Conservation (phyloP, 2,888 invertebrate species). For the Trypoxylon attenuatum region DNA sequence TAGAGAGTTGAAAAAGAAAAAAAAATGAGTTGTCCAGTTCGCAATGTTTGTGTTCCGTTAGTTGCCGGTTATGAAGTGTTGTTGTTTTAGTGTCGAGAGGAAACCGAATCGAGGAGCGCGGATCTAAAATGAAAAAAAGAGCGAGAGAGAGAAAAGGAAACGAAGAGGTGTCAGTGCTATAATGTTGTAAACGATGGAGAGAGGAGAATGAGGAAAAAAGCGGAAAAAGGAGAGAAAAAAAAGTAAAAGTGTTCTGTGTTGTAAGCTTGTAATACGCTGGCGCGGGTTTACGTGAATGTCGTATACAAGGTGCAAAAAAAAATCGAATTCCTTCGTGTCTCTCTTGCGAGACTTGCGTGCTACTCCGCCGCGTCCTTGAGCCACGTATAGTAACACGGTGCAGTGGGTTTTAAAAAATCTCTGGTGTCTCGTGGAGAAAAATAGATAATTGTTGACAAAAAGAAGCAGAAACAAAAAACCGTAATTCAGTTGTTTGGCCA, state of each 20-base stretch:
- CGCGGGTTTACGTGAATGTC: background rate
- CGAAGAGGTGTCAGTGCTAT: constrained; percentile 51
- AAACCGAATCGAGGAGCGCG: constrained; percentile 15
- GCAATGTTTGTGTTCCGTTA: constrained; percentile 27
- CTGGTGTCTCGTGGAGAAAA: too few species aligned
- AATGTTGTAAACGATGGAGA: constrained; percentile 21
- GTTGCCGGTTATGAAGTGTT: constrained; percentile 11
- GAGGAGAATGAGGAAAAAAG: background rate
- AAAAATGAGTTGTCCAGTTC: constrained; percentile 27
- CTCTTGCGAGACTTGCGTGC: too few species aligned
- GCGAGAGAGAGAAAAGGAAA: background rate
- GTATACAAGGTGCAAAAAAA: background rate
- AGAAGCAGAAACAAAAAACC: background rate
- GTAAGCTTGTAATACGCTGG: background rate
- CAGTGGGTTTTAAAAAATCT: background rate
- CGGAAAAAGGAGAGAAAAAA: background rate
- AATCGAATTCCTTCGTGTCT: too few species aligned
- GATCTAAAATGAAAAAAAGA: constrained; percentile 59
- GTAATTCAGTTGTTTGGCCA: background rate
- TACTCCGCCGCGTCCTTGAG: too few species aligned
- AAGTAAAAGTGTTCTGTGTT: background rate
- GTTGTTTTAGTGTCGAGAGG: constrained; percentile 29
- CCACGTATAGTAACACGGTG: too few species aligned
- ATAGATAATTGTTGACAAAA: too few species aligned
- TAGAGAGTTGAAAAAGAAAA: constrained; percentile 2